These are phyloP conservation scores for Argyrosomus regius DNA, from an alignment of 2,797 vertebrate genomes.

Conservation along the genomic window DNA sequence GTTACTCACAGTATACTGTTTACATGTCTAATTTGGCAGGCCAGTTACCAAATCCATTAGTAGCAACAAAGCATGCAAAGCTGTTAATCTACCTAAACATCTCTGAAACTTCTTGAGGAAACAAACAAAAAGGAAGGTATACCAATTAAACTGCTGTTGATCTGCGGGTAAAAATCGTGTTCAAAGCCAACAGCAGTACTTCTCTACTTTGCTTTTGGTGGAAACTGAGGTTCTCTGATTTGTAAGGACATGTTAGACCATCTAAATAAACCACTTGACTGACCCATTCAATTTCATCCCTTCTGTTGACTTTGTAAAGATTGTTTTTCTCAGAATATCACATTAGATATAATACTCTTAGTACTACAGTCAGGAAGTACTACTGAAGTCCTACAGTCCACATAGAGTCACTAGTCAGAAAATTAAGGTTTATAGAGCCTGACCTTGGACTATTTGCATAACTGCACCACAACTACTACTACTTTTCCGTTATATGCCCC, in stretches of 20 bases:
- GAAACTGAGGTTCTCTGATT: conserved; percentile 25
- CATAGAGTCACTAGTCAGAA: conserved; percentile 45
- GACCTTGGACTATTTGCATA: conserved; percentile 45
- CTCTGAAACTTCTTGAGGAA: conserved; percentile 9
- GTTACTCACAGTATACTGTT: conserved; percentile 53
- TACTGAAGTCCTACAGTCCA: background rate
- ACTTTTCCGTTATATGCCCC: conserved; percentile 27
- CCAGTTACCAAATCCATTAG: conserved; percentile 52
- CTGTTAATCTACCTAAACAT: conserved; percentile 47
- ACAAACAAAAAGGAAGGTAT: conserved; percentile 8
- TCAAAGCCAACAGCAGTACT: background rate
- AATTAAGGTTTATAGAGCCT: conserved; percentile 56
- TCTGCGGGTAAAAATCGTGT: background rate
- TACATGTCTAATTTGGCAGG: conserved; percentile 56
- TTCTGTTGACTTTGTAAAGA: background rate
- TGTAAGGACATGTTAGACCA: conserved; percentile 20
- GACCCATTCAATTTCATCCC: conserved; percentile 13
- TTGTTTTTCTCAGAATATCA: conserved; percentile 10
- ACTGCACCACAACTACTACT: conserved; percentile 1
- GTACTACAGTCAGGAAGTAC: background rate
- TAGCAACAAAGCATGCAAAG: conserved; percentile 49
- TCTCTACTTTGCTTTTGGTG: conserved; percentile 12
- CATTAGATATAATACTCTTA: background rate
- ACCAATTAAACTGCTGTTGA: conserved; percentile 2
- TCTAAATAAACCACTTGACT: conserved; percentile 29